A percentile compares a stretch with the other conserved stretches of the same genome.
phyloP scores from a whole-genome alignment of 2,797 vertebrate genomes.

The Aplochiton taeniatus region DNA sequence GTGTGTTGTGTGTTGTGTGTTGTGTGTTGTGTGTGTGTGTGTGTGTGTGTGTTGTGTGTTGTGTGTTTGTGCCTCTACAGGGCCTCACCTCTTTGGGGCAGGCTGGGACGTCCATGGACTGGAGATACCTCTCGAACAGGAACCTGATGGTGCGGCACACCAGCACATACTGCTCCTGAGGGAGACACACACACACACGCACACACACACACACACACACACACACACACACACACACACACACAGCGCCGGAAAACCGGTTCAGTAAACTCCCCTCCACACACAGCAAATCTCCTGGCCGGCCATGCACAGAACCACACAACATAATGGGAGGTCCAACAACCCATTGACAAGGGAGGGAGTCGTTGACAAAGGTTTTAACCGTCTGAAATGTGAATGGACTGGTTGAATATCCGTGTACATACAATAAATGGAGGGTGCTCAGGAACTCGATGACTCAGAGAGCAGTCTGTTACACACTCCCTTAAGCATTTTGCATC shows the following conservation, averaged over 20 bases:
- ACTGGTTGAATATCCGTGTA: slow-evolving; percentile 9
- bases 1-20: too few relatives aligned
- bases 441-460: not conserved
- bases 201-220: slow-evolving; percentile 32
- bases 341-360: slow-evolving; percentile 3
- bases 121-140: slow-evolving; percentile 84
- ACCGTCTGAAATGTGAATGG: slow-evolving; percentile 25
- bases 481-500: too few relatives aligned
- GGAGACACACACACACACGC: slow-evolving; percentile 19
- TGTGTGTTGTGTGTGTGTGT: too few relatives aligned
- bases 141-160: slow-evolving; percentile 85
- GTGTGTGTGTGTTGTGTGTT: too few relatives aligned
- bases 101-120: slow-evolving; percentile 53
- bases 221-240: slow-evolving; percentile 19
- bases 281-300: not conserved
- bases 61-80: not conserved
- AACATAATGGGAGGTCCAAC: slow-evolving; percentile 10
- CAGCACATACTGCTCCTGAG: slow-evolving; percentile 92
- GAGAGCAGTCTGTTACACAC: not conserved
- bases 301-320: not conserved
- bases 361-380: not conserved
- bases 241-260: slow-evolving; percentile 18
- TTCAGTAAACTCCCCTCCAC: slow-evolving; percentile 30
- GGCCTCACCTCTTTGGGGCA: slow-evolving; percentile 56
- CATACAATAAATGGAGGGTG: not conserved